Conservation (phyloP, 1,140 invertebrate species). For the Ceratosolen fusciceps region DNA sequence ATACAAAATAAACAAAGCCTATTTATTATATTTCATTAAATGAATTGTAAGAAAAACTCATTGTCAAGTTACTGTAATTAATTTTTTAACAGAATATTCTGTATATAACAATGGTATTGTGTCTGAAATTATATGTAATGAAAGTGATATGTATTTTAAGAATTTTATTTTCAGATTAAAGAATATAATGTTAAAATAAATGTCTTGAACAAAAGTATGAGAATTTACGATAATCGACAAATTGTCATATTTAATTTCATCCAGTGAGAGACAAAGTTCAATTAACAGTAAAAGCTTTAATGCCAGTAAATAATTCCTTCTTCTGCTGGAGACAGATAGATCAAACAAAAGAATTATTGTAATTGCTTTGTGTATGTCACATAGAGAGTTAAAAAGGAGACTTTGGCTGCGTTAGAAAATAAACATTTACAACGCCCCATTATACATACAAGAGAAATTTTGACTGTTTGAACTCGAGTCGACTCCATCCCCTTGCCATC, state of each 20-base stretch:
- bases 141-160: too few species aligned
- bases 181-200: too few species aligned
- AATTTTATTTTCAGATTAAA: too few species aligned
- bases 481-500: not conserved
- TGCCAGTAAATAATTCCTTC: not conserved
- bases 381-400: not conserved
- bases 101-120: too few species aligned
- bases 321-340: not conserved
- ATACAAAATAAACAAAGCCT: not conserved
- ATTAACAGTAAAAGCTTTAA: not conserved
- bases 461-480: conserved; percentile 5
- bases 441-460: not conserved
- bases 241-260: too few species aligned
- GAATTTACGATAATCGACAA: too few species aligned
- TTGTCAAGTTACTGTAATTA: too few species aligned
- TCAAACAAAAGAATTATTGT: conserved; percentile 6
- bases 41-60: too few species aligned
- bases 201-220: too few species aligned
- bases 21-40: too few species aligned
- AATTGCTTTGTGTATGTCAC: not conserved
- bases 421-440: not conserved
- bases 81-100: too few species aligned
- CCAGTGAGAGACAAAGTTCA: not conserved
- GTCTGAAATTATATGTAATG: too few species aligned
- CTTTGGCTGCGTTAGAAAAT: not conserved